Evolutionary conservation across 2,888 invertebrate species (phyloP).

Genomic region (Cephus sareptanus): DNA sequence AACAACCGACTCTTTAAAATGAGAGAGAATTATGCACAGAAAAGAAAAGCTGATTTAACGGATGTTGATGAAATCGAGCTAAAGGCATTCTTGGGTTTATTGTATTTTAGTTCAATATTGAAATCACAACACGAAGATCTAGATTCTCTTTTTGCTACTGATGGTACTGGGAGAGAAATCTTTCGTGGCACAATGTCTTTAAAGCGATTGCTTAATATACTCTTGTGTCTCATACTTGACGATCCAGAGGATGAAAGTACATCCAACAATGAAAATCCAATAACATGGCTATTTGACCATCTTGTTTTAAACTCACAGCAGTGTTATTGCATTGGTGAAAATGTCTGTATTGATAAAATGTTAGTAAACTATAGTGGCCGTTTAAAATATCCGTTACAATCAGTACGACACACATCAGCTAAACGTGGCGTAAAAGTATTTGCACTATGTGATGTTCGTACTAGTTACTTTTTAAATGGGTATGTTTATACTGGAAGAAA

Average conservation of each 20-base stretch:
- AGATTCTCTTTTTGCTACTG: conserved; percentile 28
- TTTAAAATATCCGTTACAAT: neutral
- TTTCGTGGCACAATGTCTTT: conserved; percentile 29
- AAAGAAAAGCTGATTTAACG: neutral
- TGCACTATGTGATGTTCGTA: neutral
- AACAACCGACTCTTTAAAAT: neutral
- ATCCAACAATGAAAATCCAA: conserved; percentile 26
- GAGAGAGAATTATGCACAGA: neutral
- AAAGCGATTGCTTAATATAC: conserved; percentile 24
- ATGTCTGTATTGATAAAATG: conserved; percentile 1
- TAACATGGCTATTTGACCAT: conserved; percentile 25
- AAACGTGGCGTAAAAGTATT: neutral
- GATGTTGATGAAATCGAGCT: conserved; percentile 21
- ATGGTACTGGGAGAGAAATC: conserved; percentile 30
- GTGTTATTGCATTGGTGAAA: conserved; percentile 18
- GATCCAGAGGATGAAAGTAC: conserved; percentile 22
- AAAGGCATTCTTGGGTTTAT: conserved; percentile 31
- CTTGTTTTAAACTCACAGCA: conserved; percentile 26
- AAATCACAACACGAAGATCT: conserved; percentile 35
- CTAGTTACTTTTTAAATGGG: neutral
- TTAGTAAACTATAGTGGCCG: neutral
- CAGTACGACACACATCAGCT: neutral
- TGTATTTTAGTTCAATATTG: conserved; percentile 31
- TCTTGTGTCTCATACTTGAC: conserved; percentile 28
- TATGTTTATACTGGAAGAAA: neutral